Conservation (phyloP, 2,113 vertebrate genomes). For the Pelmatolapia mariae region DNA sequence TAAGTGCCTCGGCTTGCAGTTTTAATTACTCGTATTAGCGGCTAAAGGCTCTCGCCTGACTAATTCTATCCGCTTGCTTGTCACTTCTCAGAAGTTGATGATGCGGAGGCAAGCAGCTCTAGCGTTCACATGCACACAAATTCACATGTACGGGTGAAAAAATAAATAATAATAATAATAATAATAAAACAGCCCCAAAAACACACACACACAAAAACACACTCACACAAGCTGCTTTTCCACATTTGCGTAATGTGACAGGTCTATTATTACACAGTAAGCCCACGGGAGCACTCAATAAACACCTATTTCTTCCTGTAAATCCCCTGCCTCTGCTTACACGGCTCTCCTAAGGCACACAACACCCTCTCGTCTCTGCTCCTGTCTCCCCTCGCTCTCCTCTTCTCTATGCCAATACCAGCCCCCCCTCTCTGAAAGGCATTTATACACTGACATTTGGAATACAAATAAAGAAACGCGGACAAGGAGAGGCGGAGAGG, state of each 20-base stretch:
- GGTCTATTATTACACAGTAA: conserved; percentile 83
- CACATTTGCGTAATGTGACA: conserved; percentile 82
- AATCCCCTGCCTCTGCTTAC: conserved; percentile 72
- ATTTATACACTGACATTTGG: conserved; percentile 79
- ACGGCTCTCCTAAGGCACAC: conserved; percentile 72
- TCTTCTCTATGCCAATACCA: conserved; percentile 54
- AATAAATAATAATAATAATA: not conserved
- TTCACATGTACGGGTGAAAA: not conserved
- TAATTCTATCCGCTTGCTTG: conserved; percentile 73
- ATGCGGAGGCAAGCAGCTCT: conserved; percentile 43
- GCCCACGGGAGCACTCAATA: conserved; percentile 78
- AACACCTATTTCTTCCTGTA: conserved; percentile 80
- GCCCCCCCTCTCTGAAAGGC: conserved; percentile 39
- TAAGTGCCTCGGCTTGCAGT: conserved; percentile 71
- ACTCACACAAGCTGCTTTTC: conserved; percentile 66
- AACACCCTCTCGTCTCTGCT: conserved; percentile 58
- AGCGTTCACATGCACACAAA: conserved; percentile 8
- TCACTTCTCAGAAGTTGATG: conserved; percentile 55
- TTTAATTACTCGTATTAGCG: conserved; percentile 80
- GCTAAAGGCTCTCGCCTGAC: conserved; percentile 76
- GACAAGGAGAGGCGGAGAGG: conserved; percentile 64
- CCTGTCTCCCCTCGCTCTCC: conserved; percentile 23
- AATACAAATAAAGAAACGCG: conserved; percentile 78
- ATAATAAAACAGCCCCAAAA: conserved; percentile 35
- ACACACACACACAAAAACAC: conserved; percentile 30